Base-by-base conservation (phyloP, 2,888 invertebrate species). In the Nomada goodeniana region DNA sequence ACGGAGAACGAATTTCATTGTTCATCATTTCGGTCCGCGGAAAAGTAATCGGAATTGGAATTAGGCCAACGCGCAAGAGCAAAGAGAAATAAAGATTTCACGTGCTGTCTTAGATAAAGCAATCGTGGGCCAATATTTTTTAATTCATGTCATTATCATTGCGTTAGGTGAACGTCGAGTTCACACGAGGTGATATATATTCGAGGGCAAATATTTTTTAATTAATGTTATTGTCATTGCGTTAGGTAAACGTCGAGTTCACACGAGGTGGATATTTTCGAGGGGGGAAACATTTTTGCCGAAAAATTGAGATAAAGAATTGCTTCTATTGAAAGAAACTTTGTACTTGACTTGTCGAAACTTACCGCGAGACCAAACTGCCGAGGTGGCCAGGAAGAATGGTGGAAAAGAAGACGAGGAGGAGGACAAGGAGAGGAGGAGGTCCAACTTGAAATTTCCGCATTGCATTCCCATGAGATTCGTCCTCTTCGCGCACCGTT, bases 401-500 rank as follows among this genome's bases (percentile, higher is more conserved):
- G 72, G 76, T 67, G 79, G 80, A 82, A 74, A 80, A 29, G 9
- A 44, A 11, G 71, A 42, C 42, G 4, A 36, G 61, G 50, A 69
- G 52, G 55, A 69, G 47, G 61, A 70, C 42, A 50, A 53, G 60
- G 47, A 47, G 26, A 42, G 50, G 29, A 74, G 42, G 57, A 77
- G 80, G 87, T 86, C 86, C 87, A 86, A 84, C 86, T 82, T 88
- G 90, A 91, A 92, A 90, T 91, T 91, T 92, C 92, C 92, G 92
- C 92, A 92, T 92, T 91, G 91, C 91, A 84, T 90, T 92, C 90
- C 89, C 91, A 89, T 90, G 90, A 90, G 89, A 90, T 91, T 88
- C 90, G 89, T 89, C 86, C 88, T 89, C 80, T 67, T 84, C 84
- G 64, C 72, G 57, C 67, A 47, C 55, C 26, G 2, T 57, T 53